Base-by-base conservation (phyloP, 2,797 vertebrate species). In the Gastrophryne carolinensis region DNA sequence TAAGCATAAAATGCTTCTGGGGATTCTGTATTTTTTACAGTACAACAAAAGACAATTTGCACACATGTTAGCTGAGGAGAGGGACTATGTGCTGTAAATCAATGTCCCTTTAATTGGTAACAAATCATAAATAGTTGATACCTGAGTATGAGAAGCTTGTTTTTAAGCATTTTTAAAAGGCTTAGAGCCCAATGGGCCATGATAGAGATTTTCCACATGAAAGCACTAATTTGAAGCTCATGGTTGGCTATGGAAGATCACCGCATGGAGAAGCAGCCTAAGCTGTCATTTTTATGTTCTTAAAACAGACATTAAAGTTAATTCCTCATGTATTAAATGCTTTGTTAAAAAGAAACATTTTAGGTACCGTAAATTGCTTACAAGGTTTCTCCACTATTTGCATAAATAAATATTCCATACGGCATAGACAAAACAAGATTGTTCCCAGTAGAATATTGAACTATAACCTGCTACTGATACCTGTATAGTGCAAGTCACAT, bases 101-200 rank as follows among this genome's bases (percentile, higher is more conserved):
- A 64, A 72, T 44, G 71, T 73, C 34, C 56, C 34, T 37, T 56
- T 73, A 73, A 73, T 56, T 73, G 58, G 34, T 64, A 73, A 73
- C 47, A 73, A 64, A 39, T 39, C 50, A 54, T 73, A 52, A 63
- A 54, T 73, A 64, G 29, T 64, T 64, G n/a, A 64, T 64, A 54
- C 53, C 15, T 73, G 5, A 73, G 58, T 19, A 54, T 41, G 17
- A 35, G 29, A 54, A 39, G 17, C 44, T 54, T 63, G 17, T 44
- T 52, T 50, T 54, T 17, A 41, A 32, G 29, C 49, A 54, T 15
- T 53, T 64, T 26, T 73, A 24, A 73, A 64, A 54, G 58, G 58
- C 60, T 73, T 10, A 64, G 35, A 63, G 44, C 58, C 24, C 24
- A 64, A 26, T 54, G 57, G 56, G 39, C 60, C 44, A 21, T 52